Base-by-base conservation (phyloP, 2,888 invertebrate species). In the Drosophila putrida region DNA sequence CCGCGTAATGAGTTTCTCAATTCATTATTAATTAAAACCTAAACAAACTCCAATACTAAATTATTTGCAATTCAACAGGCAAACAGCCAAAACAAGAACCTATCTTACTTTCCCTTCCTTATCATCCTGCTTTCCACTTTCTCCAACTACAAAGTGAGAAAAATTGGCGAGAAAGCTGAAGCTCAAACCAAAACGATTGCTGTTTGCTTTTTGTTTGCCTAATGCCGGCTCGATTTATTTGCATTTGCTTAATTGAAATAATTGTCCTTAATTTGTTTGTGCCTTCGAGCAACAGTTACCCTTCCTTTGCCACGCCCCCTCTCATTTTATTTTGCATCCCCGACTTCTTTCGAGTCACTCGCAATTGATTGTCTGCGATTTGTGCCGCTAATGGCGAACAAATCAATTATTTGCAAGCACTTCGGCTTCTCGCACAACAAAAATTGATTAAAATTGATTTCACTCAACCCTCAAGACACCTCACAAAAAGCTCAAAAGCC, bases 161-260 rank as follows among this genome's bases (percentile, higher is more conserved):
- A 64, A 72, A 69, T 64, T 54, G 49, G 27, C 57, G 31, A 39
- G 61, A 54, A 75, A 46, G 13, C 25, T 31, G 15, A 53, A 54
- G 54, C 58, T 54, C 28, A 50, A 51, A 46, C 50, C 70, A 60
- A 60, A 78, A 55, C 41, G 69, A 70, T 88, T 64, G 65, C 64
- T 76, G 74, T 78, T 83, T 74, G 72, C 64, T 75, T 77, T 80
- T 77, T 84, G 79, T 86, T 88, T 88, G 78, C 82, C 62, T 73
- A 83, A 80, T 76, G 88, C 75, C 71, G 64, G 54, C 83, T 85
- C 85, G 78, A 83, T 88, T 85, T 85, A 88, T 85, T 85, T 85
- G 87, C 87, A 88, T 81, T 85, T 85, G 87, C 87, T 85, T 85
- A 85, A 85, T 85, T 88, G 88, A 85, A 88, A 85, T 85, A 85